Base-by-base conservation (phyloP, 2,113 vertebrate species). In the Perca fluviatilis region DNA sequence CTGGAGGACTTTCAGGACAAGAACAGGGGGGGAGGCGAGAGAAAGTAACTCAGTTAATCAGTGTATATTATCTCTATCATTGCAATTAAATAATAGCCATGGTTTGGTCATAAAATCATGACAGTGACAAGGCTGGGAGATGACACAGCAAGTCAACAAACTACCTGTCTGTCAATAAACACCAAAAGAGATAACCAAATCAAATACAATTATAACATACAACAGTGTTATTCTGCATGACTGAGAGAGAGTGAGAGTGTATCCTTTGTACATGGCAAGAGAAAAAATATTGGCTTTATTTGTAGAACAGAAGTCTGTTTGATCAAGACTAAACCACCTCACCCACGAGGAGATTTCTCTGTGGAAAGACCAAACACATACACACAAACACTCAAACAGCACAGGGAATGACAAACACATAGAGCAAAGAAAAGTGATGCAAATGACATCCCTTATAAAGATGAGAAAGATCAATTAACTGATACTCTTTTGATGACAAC, bases 391-490 rank as follows among this genome's bases (percentile, higher is more conserved):
- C 54, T 18, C 8, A 25, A 40, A 47, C 60, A 50, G 18, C 53
- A 65, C n/a, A 75, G n/a, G 21, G 43, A 60, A 67, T 14, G 43
- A 74, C 27, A 67, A 36, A 84, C 58, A 69, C 25, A 25, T 27
- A 30, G 23, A 56, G 49, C 47, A 63, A 84, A 83, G 46, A 63
- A 66, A 58, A 69, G 60, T 58, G 63, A 74, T 84, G 77, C 63
- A 70, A 93, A 88, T 89, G 58, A 68, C 68, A 56, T 63, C 88
- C 83, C 81, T 85, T 57, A 86, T 80, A 87, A 18, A 81, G 36
- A 73, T 81, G 14, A 77, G 15, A 25, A 40, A 72, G 72, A 80
- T 77, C 60, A 65, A 75, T 80, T 75, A 80, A 71, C 60, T 85
- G 72, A 76, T 79, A 47, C 19, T 54, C 53, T 33, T 66, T 74